Conservation (phyloP, 2,797 vertebrate genomes). For the Podarcis lilfordi region DNA sequence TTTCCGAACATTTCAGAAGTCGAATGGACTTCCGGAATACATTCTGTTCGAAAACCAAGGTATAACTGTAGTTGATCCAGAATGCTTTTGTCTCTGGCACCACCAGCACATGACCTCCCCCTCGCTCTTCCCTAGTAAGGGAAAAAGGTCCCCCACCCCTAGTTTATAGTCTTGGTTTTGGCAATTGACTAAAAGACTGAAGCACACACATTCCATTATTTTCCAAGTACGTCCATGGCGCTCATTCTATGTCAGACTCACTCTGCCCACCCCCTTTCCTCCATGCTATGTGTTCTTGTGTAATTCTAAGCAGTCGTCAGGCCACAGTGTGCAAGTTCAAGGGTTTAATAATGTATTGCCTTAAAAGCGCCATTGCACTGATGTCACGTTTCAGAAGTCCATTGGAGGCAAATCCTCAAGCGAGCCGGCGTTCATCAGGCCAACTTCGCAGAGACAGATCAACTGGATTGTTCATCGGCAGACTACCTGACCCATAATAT, state of each 20-base stretch:
- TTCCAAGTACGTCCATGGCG: neutral
- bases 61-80: too few species aligned
- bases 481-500: slow-evolving; percentile 22
- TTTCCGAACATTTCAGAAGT: too few species aligned
- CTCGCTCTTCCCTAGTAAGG: too few species aligned
- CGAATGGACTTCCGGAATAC: too few species aligned
- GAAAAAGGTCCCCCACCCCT: too few species aligned
- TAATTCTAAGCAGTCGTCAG: neutral
- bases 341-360: slow-evolving; percentile 1
- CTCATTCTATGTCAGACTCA: neutral
- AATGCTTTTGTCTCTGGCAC: too few species aligned
- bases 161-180: neutral
- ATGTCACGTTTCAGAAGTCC: slow-evolving; percentile 1
- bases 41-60: too few species aligned
- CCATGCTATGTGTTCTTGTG: neutral
- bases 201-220: too few species aligned
- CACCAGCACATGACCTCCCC: too few species aligned
- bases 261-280: neutral
- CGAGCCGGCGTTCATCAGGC: neutral
- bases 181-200: neutral
- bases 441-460: neutral
- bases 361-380: neutral
- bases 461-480: neutral
- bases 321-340: neutral
- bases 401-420: neutral